Conservation (phyloP, 64 coral and sea anemone species). For the Montipora foliosa region DNA sequence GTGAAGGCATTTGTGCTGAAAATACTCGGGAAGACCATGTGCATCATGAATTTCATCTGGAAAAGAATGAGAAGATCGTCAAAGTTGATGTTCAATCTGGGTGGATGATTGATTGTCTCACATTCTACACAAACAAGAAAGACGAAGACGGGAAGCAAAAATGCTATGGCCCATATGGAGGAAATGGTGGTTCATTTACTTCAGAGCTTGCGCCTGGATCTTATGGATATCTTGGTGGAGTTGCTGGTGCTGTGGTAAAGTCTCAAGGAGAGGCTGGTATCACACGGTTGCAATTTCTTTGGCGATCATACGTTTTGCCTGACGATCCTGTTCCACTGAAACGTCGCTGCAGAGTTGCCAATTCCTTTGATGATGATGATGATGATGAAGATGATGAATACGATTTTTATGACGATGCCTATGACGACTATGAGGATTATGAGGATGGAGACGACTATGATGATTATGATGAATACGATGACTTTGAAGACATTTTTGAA, state of each 20-base stretch:
- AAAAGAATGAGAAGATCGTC: conserved; percentile 75
- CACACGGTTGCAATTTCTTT: conserved; percentile 78
- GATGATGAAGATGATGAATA: not conserved
- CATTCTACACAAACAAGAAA: conserved; percentile 84
- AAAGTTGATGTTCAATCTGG: conserved; percentile 78
- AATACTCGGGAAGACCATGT: conserved; percentile 37
- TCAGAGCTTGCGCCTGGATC: conserved; percentile 38
- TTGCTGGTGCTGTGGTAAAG: conserved; percentile 69
- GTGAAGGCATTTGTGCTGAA: not conserved
- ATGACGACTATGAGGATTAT: conserved; percentile 22
- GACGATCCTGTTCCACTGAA: no score
- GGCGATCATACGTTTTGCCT: conserved; percentile 44
- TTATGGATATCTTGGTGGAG: conserved; percentile 66
- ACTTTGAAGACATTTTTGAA: conserved; percentile 30
- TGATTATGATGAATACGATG: not conserved
- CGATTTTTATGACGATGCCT: conserved; percentile 1
- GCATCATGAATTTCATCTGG: conserved; percentile 74
- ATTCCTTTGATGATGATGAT: no score
- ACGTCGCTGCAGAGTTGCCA: no score
- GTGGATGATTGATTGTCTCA: conserved; percentile 90
- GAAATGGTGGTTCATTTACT: conserved; percentile 36
- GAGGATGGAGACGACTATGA: conserved; percentile 15
- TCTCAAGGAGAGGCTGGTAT: conserved; percentile 86
- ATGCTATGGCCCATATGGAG: conserved; percentile 81
- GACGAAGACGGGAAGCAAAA: conserved; percentile 41